These are phyloP conservation scores for Drosophila littoralis DNA, from an alignment of 1,140 invertebrate genomes.

Conservation along the genomic window DNA sequence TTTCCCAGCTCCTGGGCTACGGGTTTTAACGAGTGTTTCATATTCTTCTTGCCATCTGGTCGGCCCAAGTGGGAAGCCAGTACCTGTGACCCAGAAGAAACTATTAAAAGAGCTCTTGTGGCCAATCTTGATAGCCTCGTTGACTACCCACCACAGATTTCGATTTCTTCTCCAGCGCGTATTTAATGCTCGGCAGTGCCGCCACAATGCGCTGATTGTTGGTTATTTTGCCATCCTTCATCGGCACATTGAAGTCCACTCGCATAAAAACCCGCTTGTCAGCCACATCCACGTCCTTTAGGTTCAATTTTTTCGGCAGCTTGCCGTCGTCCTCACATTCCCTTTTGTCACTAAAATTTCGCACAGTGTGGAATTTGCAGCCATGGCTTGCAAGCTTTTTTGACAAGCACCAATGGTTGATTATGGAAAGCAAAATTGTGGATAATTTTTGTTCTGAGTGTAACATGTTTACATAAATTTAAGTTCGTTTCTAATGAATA, in stretches of 20 bases:
- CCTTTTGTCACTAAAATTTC: not conserved
- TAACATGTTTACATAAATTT: not conserved
- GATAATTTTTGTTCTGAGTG: not conserved
- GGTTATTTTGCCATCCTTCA: slow-evolving; percentile 98
- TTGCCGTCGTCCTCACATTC: not conserved
- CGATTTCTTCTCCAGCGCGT: slow-evolving; percentile 96
- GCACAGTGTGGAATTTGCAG: not conserved
- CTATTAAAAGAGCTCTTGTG: not conserved
- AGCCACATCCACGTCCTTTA: slow-evolving; percentile 90
- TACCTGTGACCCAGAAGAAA: slow-evolving; percentile 83
- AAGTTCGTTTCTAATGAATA: not conserved
- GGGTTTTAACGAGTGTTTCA: slow-evolving; percentile 95
- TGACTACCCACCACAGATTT: slow-evolving; percentile 89
- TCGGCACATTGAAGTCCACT: slow-evolving; percentile 99
- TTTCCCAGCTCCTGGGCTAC: slow-evolving; percentile 96
- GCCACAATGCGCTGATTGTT: slow-evolving; percentile 98
- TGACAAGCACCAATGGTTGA: not conserved
- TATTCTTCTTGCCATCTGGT: slow-evolving; percentile 94
- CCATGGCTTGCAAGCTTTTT: not conserved
- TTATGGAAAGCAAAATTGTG: not conserved
- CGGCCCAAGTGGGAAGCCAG: slow-evolving; percentile 98
- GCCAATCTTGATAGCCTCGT: not conserved
- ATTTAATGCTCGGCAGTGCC: slow-evolving; percentile 96
- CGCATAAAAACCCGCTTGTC: slow-evolving; percentile 93
- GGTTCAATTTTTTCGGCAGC: slow-evolving; percentile 89